Base-by-base conservation (phyloP, 2,888 invertebrate genomes). In the Alloscopus bannaensis region DNA sequence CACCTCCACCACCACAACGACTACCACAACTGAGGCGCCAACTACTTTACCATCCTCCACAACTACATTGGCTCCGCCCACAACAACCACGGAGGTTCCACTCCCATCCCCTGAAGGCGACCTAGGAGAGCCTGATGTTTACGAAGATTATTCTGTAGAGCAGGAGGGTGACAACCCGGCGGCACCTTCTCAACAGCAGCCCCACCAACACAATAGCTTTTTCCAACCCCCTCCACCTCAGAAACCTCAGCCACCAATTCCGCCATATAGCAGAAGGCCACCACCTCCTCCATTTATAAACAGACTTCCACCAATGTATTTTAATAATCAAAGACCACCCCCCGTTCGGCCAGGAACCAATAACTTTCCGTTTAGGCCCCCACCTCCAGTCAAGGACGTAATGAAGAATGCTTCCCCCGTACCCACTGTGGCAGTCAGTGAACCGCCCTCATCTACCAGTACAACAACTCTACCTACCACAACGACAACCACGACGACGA, bases 381-480 rank as follows among this genome's bases (percentile, higher is more conserved):
- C 83, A 16, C 84, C 84, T 2, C 82, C 84, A 57, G 83, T 84
- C 13, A 72, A 80, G 24, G 82, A 84, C 65, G 62, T 84, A 13
- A 77, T 84, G 71, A 82, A 78, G 22, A 75, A 18, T 47, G 22
- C 52, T 52, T 16, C 28, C 3, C 18, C 66, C 6, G 20, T 20
- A 18, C 42, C 59, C 3, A 47, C 69, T 20, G n/a, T 57, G 1
- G 6, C 31, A 24, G 31, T 1, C 20, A 26, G 2, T 29, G 31
- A 50, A 36, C 50, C 52, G 26, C 20, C 40, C n/a, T n/a, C n/a
- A 11, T 31, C 68, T 4, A 42, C 75, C 65, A 16, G 18, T 66
- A 22, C 75, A 0, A 24, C 75, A 0, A 66, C 65, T 8, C 20
- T 45, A 0, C 18, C 75, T 0, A 20, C 77, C 1, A 60, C 68